phyloP scores from a whole-genome alignment of 2,888 invertebrate genomes.

The Andrena chrysosceles region DNA sequence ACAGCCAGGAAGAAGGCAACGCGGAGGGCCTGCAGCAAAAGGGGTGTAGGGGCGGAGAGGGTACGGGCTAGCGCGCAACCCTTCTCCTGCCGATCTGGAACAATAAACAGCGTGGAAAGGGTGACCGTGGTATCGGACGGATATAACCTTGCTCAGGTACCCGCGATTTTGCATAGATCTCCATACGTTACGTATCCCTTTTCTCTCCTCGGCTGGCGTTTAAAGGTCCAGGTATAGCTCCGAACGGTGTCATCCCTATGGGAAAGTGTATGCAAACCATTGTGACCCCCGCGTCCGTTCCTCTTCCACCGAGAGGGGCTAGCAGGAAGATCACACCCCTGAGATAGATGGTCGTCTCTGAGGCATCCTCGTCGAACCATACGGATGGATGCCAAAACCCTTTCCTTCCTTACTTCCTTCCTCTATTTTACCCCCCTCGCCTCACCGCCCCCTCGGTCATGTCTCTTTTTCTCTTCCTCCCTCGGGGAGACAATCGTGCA shows the following conservation, averaged over 20 bases:
- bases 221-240: conserved; percentile 83
- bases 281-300: conserved; percentile 81
- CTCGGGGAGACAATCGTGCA: conserved; percentile 78
- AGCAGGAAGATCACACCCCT: conserved; percentile 82
- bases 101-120: conserved; percentile 77
- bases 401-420: conserved; percentile 55
- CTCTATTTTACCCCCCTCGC: conserved; percentile 43
- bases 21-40: conserved; percentile 32
- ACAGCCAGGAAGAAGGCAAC: conserved; percentile 48
- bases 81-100: conserved; percentile 81
- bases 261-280: conserved; percentile 85
- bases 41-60: conserved; percentile 59
- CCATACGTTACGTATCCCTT: conserved; percentile 80
- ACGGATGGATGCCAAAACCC: conserved; percentile 68
- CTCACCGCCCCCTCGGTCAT: conserved; percentile 48
- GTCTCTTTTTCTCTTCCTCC: conserved; percentile 1
- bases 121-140: conserved; percentile 73
- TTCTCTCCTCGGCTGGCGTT: conserved; percentile 69
- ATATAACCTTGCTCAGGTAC: conserved; percentile 81
- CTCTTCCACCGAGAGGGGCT: conserved; percentile 60
- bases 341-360: conserved; percentile 80
- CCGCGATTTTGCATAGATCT: conserved; percentile 85
- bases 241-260: conserved; percentile 84
- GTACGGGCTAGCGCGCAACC: conserved; percentile 72
- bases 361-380: conserved; percentile 67